Evolutionary conservation across 2,113 vertebrate species (phyloP).

Genomic region (Pantherophis guttatus): DNA sequence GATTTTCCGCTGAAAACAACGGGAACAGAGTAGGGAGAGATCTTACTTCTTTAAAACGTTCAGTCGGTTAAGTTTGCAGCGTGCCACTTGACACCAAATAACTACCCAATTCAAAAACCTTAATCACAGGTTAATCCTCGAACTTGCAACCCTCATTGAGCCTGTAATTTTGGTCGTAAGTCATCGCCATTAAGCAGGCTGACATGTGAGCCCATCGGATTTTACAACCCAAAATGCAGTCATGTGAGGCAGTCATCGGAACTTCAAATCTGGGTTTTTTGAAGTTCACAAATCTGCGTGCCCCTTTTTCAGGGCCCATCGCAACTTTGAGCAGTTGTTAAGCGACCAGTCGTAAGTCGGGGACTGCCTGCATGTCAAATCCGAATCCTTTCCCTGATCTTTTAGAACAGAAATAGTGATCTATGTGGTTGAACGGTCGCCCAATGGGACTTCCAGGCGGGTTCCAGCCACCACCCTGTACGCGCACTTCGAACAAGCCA

Average conservation of each 20-base stretch:
- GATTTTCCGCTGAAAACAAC: background rate
- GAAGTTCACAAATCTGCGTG: no score
- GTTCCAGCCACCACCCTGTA: conserved; percentile 84
- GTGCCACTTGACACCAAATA: background rate
- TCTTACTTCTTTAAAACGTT: background rate
- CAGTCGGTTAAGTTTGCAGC: background rate
- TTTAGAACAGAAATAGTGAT: conserved; percentile 91
- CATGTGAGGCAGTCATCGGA: background rate
- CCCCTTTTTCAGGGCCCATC: background rate
- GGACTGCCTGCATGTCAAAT: background rate
- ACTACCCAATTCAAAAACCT: background rate
- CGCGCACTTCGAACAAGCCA: conserved; percentile 83
- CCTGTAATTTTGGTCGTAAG: background rate
- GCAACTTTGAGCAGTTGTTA: background rate
- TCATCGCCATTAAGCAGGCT: background rate
- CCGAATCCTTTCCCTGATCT: background rate
- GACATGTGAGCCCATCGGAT: background rate
- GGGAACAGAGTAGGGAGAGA: background rate
- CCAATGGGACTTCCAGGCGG: conserved; percentile 90
- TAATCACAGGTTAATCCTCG: background rate
- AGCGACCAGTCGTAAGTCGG: background rate
- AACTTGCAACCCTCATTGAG: background rate
- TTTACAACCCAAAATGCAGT: background rate
- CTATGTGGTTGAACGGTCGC: conserved; percentile 92
- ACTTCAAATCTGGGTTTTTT: background rate